Evolutionary conservation across 2,797 vertebrate species (phyloP).

Genomic region (Etheostoma perlongum): DNA sequence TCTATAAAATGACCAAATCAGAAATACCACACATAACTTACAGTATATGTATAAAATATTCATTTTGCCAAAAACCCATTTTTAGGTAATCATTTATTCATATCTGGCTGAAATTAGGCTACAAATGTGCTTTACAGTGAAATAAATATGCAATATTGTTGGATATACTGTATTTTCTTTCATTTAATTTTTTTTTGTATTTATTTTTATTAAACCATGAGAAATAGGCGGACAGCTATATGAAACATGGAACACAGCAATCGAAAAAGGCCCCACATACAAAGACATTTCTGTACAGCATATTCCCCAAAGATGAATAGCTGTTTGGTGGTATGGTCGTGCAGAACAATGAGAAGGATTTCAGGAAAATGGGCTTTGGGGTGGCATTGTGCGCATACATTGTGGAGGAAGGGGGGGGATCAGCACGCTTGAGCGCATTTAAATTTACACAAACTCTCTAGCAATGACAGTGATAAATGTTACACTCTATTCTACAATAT

Average conservation of each 20-base stretch:
- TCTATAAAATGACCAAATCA: slow-evolving; percentile 25
- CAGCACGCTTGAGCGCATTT: slow-evolving; percentile 99
- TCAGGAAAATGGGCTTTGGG: slow-evolving; percentile 88
- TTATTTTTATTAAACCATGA: slow-evolving; percentile 52
- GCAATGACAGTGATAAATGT: slow-evolving; percentile 99
- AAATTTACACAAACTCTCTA: slow-evolving; percentile 99
- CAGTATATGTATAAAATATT: slow-evolving; percentile 1
- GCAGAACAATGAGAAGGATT: slow-evolving; percentile 87
- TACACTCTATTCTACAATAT: slow-evolving; percentile 99
- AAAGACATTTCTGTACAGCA: slow-evolving; percentile 86
- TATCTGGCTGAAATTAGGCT: slow-evolving; percentile 49
- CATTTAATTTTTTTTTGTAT: slow-evolving; percentile 23
- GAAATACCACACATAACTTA: slow-evolving; percentile 3
- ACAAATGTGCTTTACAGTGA: slow-evolving; percentile 50
- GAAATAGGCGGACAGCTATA: slow-evolving; percentile 59
- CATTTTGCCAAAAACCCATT: slow-evolving; percentile 34
- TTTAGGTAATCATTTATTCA: slow-evolving; percentile 49
- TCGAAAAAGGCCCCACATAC: slow-evolving; percentile 72
- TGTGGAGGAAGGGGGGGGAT: slow-evolving; percentile 66
- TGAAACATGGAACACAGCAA: slow-evolving; percentile 61
- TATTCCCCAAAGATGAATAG: slow-evolving; percentile 87
- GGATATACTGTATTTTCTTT: slow-evolving; percentile 48
- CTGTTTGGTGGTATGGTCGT: slow-evolving; percentile 85
- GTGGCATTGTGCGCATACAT: slow-evolving; percentile 84
- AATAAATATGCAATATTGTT: slow-evolving; percentile 57